phyloP scores from a whole-genome alignment of 2,113 vertebrate genomes.

The Gallinago media region DNA sequence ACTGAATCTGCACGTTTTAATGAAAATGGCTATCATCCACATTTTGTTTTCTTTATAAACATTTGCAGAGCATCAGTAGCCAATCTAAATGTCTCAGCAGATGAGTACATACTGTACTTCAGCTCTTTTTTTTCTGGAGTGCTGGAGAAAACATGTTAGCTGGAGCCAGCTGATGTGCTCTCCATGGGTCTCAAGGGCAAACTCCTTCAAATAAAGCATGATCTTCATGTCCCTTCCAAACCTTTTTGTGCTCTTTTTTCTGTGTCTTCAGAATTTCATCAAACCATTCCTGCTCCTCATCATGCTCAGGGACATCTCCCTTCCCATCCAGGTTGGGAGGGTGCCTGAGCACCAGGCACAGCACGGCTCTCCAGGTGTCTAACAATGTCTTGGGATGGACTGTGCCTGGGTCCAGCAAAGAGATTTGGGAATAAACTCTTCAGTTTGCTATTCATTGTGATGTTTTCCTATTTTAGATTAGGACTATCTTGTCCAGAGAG shows the following conservation, averaged over 20 bases:
- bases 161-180: slow-evolving; percentile 79
- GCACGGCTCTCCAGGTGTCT: background rate
- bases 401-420: background rate
- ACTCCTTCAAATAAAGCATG: slow-evolving; percentile 59
- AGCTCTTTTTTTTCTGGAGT: slow-evolving; percentile 67
- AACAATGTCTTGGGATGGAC: background rate
- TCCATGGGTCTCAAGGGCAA: slow-evolving; percentile 71
- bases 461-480: background rate
- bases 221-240: slow-evolving; percentile 49
- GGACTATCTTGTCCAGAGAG: background rate
- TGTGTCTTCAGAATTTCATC: background rate
- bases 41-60: slow-evolving; percentile 85
- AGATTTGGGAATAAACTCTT: background rate
- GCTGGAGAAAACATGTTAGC: slow-evolving; percentile 74
- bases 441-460: background rate
- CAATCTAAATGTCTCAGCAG: slow-evolving; percentile 83
- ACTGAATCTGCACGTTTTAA: slow-evolving; percentile 76
- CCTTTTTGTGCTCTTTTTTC: background rate
- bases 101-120: slow-evolving; percentile 75
- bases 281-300: background rate
- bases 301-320: background rate
- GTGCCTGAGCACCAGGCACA: background rate
- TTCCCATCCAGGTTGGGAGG: background rate
- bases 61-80: slow-evolving; percentile 79
- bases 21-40: slow-evolving; percentile 82